Evolutionary conservation across 1,140 invertebrate genomes (phyloP), one percentile per base, ranked within the genome.

Genomic region (Acromyrmex echinatior): DNA sequence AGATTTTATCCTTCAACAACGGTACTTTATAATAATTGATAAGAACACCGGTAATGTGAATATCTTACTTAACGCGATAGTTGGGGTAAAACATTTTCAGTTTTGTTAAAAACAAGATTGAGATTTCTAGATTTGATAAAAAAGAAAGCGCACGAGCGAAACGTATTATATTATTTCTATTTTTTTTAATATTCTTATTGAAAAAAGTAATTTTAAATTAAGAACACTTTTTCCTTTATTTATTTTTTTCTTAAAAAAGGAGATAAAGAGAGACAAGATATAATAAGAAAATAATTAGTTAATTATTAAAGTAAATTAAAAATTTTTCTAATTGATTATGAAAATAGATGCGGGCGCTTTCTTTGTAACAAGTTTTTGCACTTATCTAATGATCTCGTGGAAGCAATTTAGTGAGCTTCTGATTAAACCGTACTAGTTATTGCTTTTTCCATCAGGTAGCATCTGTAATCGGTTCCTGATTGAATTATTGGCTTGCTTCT

Each of bases 181-280:
- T 9, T 71, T 71, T 71, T 25, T 53, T 0, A 14, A 4, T 25
- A 51, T 31, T 73, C 14, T 73, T 31, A 53, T 28, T 39, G 2
- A 16, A 28, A 71, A 71, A 71, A 71, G 28, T 16, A 21, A 60
- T 76, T 39, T 74, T n/a, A 21, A 25, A 60, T 35, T 56, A 56
- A 21, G 3, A n/a, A 3, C 7, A 35, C 6, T 35, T 21, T 35
- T 6, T 39, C 2, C 31, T 73, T 53, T 3, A 3, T 74, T 6
- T 16, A 25, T 0, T 74, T 45, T 45, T 45, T 45, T 10, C 2
- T 10, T n/a, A 18, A 31, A 21, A 76, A 53, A 76, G 12, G 3
- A 45, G 9, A 45, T 45, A 16, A 58, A 74, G 9, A 39, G 6
- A 39, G 6, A n/a, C 21, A 39, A 56, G 31, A 31, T 56, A 39